Conservation (phyloP, 2,888 invertebrate genomes). For the Leptinotarsa haldemani region DNA sequence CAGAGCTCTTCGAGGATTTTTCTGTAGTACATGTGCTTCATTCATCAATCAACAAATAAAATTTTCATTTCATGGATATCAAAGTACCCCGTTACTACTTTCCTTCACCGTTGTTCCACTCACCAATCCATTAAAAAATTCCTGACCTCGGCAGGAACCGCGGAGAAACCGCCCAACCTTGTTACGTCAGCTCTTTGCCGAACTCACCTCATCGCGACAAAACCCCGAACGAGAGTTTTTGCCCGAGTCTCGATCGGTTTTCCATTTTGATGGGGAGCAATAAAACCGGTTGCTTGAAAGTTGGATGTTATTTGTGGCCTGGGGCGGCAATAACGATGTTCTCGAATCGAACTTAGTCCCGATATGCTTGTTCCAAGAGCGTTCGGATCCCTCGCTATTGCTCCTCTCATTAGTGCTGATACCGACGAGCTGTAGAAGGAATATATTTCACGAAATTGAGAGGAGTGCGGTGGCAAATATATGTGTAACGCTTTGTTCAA, state of each 20-base stretch:
- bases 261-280: constrained; percentile 36
- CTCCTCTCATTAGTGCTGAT: constrained; percentile 31
- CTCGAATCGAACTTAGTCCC: constrained; percentile 29
- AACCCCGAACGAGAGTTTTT: constrained; percentile 15
- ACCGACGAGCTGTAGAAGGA: constrained; percentile 1
- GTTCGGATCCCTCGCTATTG: constrained; percentile 27
- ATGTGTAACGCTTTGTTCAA: background rate
- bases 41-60: too few relatives aligned
- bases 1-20: too few relatives aligned
- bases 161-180: background rate
- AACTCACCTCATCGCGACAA: background rate
- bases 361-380: constrained; percentile 32
- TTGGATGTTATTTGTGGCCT: constrained; percentile 39
- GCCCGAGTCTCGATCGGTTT: constrained; percentile 29
- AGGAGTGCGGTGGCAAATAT: background rate
- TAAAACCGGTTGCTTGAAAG: constrained; percentile 33
- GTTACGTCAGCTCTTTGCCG: background rate
- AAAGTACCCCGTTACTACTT: too few relatives aligned
- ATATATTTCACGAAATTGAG: background rate
- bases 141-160: too few relatives aligned
- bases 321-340: constrained; percentile 41
- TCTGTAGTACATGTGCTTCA: too few relatives aligned
- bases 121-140: background rate
- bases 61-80: too few relatives aligned
- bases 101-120: background rate